These are phyloP conservation scores for Gambusia holbrooki DNA, from an alignment of 2,113 vertebrate species.

Conservation along the genomic window DNA sequence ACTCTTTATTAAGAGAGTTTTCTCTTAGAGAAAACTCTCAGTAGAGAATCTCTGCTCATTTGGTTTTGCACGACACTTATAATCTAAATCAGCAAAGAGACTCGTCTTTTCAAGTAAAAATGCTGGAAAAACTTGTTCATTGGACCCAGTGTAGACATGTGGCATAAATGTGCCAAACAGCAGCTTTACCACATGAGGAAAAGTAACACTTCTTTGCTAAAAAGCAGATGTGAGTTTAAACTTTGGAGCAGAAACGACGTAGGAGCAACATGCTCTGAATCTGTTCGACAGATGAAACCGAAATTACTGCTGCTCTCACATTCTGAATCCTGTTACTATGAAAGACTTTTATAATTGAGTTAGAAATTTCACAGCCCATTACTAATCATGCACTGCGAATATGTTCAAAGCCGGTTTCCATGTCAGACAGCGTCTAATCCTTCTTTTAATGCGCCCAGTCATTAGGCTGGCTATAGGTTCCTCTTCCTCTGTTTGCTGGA, in stretches of 20 bases:
- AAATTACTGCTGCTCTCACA: constrained; percentile 65
- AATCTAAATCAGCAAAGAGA: background rate
- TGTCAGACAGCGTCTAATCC: constrained; percentile 74
- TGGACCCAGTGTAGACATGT: background rate
- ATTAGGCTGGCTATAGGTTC: constrained; percentile 71
- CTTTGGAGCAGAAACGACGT: constrained; percentile 40
- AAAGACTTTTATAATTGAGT: constrained; percentile 71
- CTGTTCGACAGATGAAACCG: constrained; percentile 59
- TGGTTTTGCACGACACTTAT: background rate
- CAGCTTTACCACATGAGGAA: background rate
- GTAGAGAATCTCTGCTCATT: background rate
- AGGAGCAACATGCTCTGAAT: constrained; percentile 57
- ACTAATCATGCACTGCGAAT: constrained; percentile 68
- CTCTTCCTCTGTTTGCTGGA: constrained; percentile 58
- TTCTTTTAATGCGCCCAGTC: constrained; percentile 67
- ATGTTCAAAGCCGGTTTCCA: constrained; percentile 71
- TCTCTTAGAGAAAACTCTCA: too few relatives aligned
- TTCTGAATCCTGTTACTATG: constrained; percentile 71
- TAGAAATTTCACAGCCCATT: constrained; percentile 69
- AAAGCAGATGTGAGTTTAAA: constrained; percentile 7
- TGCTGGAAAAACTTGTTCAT: background rate
- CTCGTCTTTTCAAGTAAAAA: background rate
- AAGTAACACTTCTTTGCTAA: background rate
- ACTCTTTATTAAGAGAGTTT: too few relatives aligned
- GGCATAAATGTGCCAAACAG: background rate